Evolutionary conservation across 2,797 vertebrate genomes (phyloP), one percentile per base, ranked within the genome.

Genomic region (Enoplosus armatus): DNA sequence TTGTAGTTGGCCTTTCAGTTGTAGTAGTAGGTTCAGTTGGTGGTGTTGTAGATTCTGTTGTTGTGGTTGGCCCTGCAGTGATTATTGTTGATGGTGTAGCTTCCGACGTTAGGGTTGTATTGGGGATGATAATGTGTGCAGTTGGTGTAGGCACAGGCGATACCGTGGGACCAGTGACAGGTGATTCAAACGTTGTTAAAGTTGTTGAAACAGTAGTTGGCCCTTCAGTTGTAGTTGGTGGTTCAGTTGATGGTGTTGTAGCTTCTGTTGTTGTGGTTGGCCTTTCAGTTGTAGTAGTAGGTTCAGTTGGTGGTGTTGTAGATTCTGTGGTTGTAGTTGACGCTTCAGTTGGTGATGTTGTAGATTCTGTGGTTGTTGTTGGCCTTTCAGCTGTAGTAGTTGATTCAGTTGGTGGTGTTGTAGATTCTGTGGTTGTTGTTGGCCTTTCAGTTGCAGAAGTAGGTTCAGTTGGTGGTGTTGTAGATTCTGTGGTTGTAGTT

Each of bases 251-350:
- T 22, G 27, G 0, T 4, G 31, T 35, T 37, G 20, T 10, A 27
- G 27, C 20, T 55, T 39, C 2, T 26, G 37, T 47, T 2, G 41
- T 11, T 9, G 45, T 71, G n/a, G 55, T 18, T n/a, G 53, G 20
- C 22, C 3, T 22, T 4, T 2, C 4, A 3, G 31, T 16, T 33
- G 54, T 12, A 50, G 24, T 43, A 0, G 18, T 27, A 2, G 59
- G 14, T 4, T 31, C 4, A 2, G 64, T 4, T 4, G 73, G 39
- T 35, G 54, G 24, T 1, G 62, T 60, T 18, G 60, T 63, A 10
- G 61, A 7, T 65, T 11, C 10, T 33, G 65, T 58, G 9, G 75
- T 76, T 18, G 72, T n/a, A n/a, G n/a, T n/a, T n/a, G n/a, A n/a
- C n/a, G n/a, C n/a, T n/a, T n/a, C n/a, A n/a, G n/a, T n/a, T n/a